Conservation (phyloP, 2,888 invertebrate genomes). For the Eudemis profundana region DNA sequence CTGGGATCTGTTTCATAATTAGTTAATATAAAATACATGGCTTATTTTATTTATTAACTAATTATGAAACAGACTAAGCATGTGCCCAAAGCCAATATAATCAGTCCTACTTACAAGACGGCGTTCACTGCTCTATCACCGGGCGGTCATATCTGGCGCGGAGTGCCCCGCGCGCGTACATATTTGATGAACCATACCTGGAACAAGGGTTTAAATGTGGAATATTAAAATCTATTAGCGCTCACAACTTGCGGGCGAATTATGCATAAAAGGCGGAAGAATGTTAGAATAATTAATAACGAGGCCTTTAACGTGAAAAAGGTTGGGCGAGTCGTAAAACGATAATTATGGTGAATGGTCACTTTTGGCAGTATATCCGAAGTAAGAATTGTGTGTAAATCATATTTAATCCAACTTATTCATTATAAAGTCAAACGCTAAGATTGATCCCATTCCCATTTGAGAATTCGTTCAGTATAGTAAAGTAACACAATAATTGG, state of each 20-base stretch:
- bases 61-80: too few relatives aligned
- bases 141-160: slow-evolving; percentile 5
- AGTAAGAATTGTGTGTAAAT: neutral
- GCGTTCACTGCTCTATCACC: neutral
- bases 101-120: slow-evolving; percentile 19
- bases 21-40: too few relatives aligned
- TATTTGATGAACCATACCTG: slow-evolving; percentile 41
- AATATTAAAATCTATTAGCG: slow-evolving; percentile 41
- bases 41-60: too few relatives aligned
- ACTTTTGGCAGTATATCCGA: neutral
- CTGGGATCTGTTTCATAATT: too few relatives aligned
- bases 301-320: slow-evolving; percentile 17
- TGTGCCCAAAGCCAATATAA: too few relatives aligned
- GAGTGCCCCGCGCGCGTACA: slow-evolving; percentile 21
- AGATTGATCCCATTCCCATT: too few relatives aligned
- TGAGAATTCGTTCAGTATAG: too few relatives aligned
- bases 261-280: slow-evolving; percentile 20
- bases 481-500: too few relatives aligned
- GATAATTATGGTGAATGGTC: neutral
- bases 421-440: too few relatives aligned
- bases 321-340: slow-evolving; percentile 6
- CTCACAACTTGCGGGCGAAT: slow-evolving; percentile 19
- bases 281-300: slow-evolving; percentile 20
- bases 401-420: neutral
- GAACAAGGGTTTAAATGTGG: slow-evolving; percentile 42